phyloP scores from a whole-genome alignment of 2,888 invertebrate genomes.

The Leptothorax acervorum region DNA sequence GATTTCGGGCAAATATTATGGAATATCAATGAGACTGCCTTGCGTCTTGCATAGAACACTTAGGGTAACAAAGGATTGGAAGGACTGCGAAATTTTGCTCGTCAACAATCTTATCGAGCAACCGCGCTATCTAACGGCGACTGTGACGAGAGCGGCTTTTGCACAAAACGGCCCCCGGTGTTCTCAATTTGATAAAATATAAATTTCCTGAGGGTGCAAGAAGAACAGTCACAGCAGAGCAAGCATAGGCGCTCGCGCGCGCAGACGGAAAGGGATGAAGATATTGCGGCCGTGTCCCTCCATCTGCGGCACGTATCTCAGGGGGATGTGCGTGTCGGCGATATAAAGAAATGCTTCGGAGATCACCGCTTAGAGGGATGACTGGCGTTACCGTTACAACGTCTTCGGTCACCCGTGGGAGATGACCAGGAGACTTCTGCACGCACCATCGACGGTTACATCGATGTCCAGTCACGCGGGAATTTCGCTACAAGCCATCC shows the following conservation, averaged over 20 bases:
- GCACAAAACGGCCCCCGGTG: constrained; percentile 13
- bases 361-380: constrained; percentile 71
- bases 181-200: constrained; percentile 75
- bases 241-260: neutral
- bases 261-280: constrained; percentile 74
- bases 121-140: neutral
- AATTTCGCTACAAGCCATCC: constrained; percentile 61
- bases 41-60: neutral
- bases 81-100: neutral
- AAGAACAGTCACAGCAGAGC: constrained; percentile 15
- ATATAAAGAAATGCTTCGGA: constrained; percentile 75
- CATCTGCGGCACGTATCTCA: constrained; percentile 77
- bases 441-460: constrained; percentile 70
- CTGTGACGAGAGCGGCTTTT: neutral
- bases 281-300: constrained; percentile 79
- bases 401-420: constrained; percentile 74
- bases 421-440: constrained; percentile 66
- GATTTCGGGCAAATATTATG: neutral
- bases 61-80: neutral
- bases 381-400: constrained; percentile 60
- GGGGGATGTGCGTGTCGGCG: constrained; percentile 60
- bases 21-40: neutral
- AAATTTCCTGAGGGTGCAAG: constrained; percentile 69
- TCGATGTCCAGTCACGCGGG: constrained; percentile 69
- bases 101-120: neutral